Base-by-base conservation (phyloP, 2,797 vertebrate genomes). In the Cuniculus paca region DNA sequence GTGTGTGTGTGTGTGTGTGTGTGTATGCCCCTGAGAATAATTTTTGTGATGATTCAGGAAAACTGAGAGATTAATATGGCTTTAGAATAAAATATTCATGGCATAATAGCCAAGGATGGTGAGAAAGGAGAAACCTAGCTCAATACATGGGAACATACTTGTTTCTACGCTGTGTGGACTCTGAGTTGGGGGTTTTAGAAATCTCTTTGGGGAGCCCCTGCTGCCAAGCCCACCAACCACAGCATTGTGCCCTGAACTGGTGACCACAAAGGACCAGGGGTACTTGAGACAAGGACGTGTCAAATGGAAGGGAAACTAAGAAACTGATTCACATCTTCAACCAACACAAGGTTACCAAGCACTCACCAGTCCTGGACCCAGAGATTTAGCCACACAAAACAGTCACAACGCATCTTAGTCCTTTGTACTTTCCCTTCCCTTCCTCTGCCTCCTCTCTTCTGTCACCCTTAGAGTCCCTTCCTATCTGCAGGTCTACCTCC, bases 1-100 rank as follows among this genome's bases (percentile, higher is more conserved):
- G n/a, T n/a, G n/a, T n/a, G n/a, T n/a, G n/a, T n/a, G n/a, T n/a
- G n/a, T n/a, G n/a, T n/a, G n/a, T n/a, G n/a, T n/a, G n/a, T n/a
- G 5, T 26, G 45, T 74, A 28, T 36, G 13, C 42, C 48, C 60
- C 20, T 48, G 74, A 63, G 79, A 90, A 72, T 78, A 78, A 58
- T 28, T 68, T 65, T 60, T 77, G 48, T 50, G 11, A 48, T 80
- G 65, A 90, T 68, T 54, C 60, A 26, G 85, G 90, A 74, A 89
- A 50, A 93, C 0, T 56, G 28, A 50, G 61, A 58, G 56, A n/a
- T 72, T 88, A 22, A 22, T 50, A n/a, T 1, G 0, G 16, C n/a
- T 34, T 86, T 20, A 56, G 81, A 94, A 93, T 42, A 87, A 82
- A 6, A 19, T 34, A 48, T 17, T 56, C 36, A 20, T 34, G 22